These are phyloP conservation scores for Amyelois transitella DNA, from an alignment of 1,140 invertebrate species.

Conservation along the genomic window DNA sequence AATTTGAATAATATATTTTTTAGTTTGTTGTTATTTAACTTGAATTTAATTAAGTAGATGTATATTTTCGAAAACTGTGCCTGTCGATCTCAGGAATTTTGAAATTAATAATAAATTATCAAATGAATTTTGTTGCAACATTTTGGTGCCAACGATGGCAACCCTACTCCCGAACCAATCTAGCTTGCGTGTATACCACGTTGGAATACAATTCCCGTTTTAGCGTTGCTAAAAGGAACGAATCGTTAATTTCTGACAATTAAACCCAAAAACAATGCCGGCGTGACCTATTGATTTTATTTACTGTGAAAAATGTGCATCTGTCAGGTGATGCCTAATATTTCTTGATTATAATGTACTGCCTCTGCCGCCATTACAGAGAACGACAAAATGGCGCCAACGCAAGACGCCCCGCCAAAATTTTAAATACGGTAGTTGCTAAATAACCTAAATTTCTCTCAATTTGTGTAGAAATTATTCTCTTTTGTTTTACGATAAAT, in stretches of 20 bases:
- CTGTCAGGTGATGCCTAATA: constrained; percentile 10
- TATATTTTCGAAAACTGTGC: no score
- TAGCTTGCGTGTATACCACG: neutral
- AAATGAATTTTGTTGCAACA: no score
- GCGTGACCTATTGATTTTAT: constrained; percentile 33
- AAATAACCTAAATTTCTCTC: neutral
- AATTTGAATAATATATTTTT: no score
- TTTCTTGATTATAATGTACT: neutral
- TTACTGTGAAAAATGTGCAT: constrained; percentile 5
- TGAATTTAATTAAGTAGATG: no score
- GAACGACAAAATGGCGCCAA: neutral
- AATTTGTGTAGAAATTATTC: neutral
- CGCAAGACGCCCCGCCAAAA: neutral
- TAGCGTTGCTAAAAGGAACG: constrained; percentile 38
- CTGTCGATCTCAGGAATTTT: no score
- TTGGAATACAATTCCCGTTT: neutral
- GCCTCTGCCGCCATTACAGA: constrained; percentile 5
- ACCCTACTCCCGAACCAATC: neutral
- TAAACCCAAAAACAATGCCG: constrained; percentile 15
- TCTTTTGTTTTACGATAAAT: no score
- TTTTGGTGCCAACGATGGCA: no score
- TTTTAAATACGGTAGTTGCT: neutral
- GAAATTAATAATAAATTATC: no score
- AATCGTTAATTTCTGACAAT: constrained; percentile 41
- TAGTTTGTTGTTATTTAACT: no score